These are phyloP conservation scores for Gymnothorax reevesii DNA, from an alignment of 2,797 vertebrate genomes.

Conservation along the genomic window DNA sequence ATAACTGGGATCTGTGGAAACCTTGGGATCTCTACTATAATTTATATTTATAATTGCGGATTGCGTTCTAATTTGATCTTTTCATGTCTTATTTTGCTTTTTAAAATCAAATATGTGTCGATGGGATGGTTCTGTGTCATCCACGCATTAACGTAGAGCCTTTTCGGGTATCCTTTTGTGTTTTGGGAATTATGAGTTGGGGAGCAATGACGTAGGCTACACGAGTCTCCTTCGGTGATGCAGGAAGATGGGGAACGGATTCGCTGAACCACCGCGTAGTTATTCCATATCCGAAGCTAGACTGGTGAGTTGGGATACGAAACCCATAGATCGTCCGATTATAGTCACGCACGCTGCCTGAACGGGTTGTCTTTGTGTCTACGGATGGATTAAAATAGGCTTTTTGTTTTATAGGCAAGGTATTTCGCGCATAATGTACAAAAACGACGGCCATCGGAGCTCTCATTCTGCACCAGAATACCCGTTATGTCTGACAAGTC, in stretches of 20 bases:
- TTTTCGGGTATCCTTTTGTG: neutral
- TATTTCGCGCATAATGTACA: neutral
- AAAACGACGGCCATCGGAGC: neutral
- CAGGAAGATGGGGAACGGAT: slow-evolving; percentile 51
- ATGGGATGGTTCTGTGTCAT: no score
- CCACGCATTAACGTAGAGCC: no score
- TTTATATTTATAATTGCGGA: no score
- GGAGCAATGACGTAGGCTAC: slow-evolving; percentile 53
- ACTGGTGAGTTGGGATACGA: slow-evolving; percentile 41
- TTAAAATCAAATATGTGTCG: no score
- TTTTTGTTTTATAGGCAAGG: neutral
- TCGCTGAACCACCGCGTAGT: slow-evolving; percentile 13
- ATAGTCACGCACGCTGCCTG: neutral
- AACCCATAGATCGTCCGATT: neutral
- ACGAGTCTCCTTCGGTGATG: slow-evolving; percentile 42
- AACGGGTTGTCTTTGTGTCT: neutral
- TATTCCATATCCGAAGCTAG: slow-evolving; percentile 25
- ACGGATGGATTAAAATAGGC: neutral
- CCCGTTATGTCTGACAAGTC: slow-evolving; percentile 12
- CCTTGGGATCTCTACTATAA: no score
- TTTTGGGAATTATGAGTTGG: neutral
- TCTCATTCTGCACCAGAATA: neutral
- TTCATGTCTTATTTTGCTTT: no score
- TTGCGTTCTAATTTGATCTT: no score
- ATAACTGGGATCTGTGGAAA: no score